Evolutionary conservation across 30 jellyfish, hydroid and myxozoan species (phyloP), one percentile per base, ranked within the genome.

Genomic region (Aurelia sp.): DNA sequence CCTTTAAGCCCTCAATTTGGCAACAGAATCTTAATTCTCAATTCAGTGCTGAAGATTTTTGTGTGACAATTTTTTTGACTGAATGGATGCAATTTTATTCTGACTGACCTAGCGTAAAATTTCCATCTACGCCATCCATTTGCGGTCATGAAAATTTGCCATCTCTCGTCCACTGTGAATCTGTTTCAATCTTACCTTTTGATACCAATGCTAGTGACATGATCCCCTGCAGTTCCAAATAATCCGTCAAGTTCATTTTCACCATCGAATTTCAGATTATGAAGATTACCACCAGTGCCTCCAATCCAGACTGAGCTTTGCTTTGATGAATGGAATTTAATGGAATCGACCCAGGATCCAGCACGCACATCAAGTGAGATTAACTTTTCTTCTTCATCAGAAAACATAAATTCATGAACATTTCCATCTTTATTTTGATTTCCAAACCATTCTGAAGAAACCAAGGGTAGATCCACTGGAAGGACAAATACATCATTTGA

Each of bases 281-380:
- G 67, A 23, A 68, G 87, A 79, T 86, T 75, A 50, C 98, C 98
- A 16, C 98, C 98, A 19, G 71, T 31, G n/a, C 98, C 98, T 4
- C 98, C 98, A 48, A 88, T 33, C 97, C 96, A 93, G 55, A 55
- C 70, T 2, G 96, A 73, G 50, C 97, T 88, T 57, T 83, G 60
- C 12, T 59, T 73, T 61, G 76, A 63, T 16, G 97, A 60, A 60
- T 73, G 81, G 62, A 93, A 18, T 55, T 90, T 96, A 64, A 93
- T 76, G 27, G 94, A 97, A 67, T 93, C 98, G 7, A 93, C 76
- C 98, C 98, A 93, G 30, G 83, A 91, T 16, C 97, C 98, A 51
- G 97, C 87, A 6, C 97, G 86, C 3, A 93, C 87, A 53, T 84
- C 92, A 17, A 93, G 66, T 33, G 96, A 57, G 40, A 68, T 55